Conservation (phyloP, 2,113 vertebrate genomes). For the Gopherus flavomarginatus region DNA sequence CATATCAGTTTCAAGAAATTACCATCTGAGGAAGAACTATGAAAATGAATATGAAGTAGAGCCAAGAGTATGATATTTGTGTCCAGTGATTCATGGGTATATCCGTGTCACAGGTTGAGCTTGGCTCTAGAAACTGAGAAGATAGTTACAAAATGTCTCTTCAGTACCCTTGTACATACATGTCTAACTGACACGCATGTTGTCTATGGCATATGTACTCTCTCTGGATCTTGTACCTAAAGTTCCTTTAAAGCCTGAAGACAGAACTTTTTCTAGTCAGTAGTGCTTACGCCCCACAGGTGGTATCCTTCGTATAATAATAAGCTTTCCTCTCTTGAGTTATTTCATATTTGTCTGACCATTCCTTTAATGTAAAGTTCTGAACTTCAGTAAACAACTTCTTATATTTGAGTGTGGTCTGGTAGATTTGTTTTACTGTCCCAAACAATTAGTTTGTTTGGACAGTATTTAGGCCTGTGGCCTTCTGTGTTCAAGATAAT, state of each 20-base stretch:
- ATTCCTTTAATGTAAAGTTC: constrained; percentile 32
- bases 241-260: constrained; percentile 21
- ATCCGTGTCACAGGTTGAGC: not conserved
- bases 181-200: constrained; percentile 2
- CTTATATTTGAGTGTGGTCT: constrained; percentile 18
- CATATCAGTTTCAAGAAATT: not conserved
- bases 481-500: not conserved
- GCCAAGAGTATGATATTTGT: not conserved
- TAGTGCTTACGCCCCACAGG: not conserved
- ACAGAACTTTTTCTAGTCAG: constrained; percentile 19
- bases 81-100: not conserved
- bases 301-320: constrained; percentile 26
- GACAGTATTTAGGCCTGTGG: not conserved
- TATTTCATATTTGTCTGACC: constrained; percentile 43
- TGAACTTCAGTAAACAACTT: constrained; percentile 23
- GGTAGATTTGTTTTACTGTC: constrained; percentile 34
- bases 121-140: not conserved
- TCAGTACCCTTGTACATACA: not conserved
- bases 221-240: not conserved
- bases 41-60: constrained; percentile 31
- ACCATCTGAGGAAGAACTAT: constrained; percentile 11
- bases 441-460: constrained; percentile 27
- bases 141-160: not conserved
- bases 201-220: constrained; percentile 31
- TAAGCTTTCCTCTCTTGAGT: constrained; percentile 28